These are phyloP conservation scores for Teleiodes luculella DNA, from an alignment of 2,888 invertebrate genomes.

Conservation along the genomic window DNA sequence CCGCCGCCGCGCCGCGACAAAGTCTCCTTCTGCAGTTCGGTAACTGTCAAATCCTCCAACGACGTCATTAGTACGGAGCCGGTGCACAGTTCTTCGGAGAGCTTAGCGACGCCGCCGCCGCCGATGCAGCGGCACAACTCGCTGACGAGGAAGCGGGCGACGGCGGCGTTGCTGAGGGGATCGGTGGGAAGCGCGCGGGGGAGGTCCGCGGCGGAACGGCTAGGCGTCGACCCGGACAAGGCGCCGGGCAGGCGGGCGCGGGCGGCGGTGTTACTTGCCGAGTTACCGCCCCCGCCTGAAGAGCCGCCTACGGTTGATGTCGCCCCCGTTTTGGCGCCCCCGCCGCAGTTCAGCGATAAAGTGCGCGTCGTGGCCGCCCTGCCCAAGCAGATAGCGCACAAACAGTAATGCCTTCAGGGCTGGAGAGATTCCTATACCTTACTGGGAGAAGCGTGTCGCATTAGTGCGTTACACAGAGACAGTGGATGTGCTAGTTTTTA, in stretches of 20 bases:
- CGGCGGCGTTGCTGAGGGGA: slow-evolving; percentile 77
- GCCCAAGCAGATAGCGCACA: slow-evolving; percentile 81
- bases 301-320: slow-evolving; percentile 67
- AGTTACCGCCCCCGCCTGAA: slow-evolving; percentile 89
- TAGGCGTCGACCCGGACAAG: slow-evolving; percentile 62
- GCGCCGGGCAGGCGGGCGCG: slow-evolving; percentile 74
- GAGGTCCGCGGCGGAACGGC: slow-evolving; percentile 63
- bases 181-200: slow-evolving; percentile 43
- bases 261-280: slow-evolving; percentile 86
- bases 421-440: too few species aligned
- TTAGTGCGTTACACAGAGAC: too few species aligned
- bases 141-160: slow-evolving; percentile 79
- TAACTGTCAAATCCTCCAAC: slow-evolving; percentile 71
- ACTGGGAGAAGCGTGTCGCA: too few species aligned
- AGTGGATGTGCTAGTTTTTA: too few species aligned
- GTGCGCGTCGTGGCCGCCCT: slow-evolving; percentile 91
- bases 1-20: slow-evolving; percentile 60
- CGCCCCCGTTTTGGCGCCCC: slow-evolving; percentile 84
- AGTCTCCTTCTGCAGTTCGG: slow-evolving; percentile 73
- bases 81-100: slow-evolving; percentile 71
- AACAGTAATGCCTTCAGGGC: slow-evolving; percentile 42
- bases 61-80: slow-evolving; percentile 77
- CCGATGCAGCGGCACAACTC: slow-evolving; percentile 81
- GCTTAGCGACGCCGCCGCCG: slow-evolving; percentile 55
- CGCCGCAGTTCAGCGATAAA: slow-evolving; percentile 93